phyloP scores from a whole-genome alignment of 2,113 vertebrate species.

The Xiphias gladius region DNA sequence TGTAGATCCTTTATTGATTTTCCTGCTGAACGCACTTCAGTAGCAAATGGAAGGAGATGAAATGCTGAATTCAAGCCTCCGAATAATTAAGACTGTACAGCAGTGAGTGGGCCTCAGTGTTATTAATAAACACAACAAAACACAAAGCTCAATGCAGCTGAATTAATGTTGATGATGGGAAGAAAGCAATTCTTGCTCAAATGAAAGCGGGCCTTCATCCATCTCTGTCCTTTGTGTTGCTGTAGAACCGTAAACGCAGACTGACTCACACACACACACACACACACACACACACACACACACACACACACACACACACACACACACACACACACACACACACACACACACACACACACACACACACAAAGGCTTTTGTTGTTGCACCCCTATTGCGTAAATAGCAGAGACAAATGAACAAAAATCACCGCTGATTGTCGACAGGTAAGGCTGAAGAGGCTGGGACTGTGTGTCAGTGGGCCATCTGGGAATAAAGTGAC shows the following conservation, averaged over 20 bases:
- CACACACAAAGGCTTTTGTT: conserved; percentile 61
- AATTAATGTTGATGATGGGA: conserved; percentile 50
- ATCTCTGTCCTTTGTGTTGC: conserved; percentile 65
- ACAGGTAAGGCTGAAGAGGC: conserved; percentile 74
- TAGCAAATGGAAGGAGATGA: conserved; percentile 34
- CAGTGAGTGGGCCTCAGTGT: background rate
- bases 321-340: background rate
- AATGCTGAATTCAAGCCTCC: conserved; percentile 34
- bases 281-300: conserved; percentile 11
- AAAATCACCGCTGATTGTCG: conserved; percentile 71
- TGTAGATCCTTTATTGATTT: conserved; percentile 16
- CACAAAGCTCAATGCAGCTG: conserved; percentile 52
- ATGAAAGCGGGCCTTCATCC: conserved; percentile 60
- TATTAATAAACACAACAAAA: conserved; percentile 52
- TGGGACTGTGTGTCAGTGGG: conserved; percentile 61
- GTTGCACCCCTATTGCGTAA: conserved; percentile 51
- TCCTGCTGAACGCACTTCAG: conserved; percentile 2
- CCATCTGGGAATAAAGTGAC: conserved; percentile 71
- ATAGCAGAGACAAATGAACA: conserved; percentile 70
- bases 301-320: conserved; percentile 14
- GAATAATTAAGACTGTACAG: conserved; percentile 29
- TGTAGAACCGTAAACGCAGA: conserved; percentile 45
- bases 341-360: conserved; percentile 23
- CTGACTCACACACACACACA: conserved; percentile 2
- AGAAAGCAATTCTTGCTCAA: conserved; percentile 34